These are phyloP conservation scores for Sus cebifrons DNA, from an alignment of 2,797 vertebrate genomes.

Conservation along the genomic window DNA sequence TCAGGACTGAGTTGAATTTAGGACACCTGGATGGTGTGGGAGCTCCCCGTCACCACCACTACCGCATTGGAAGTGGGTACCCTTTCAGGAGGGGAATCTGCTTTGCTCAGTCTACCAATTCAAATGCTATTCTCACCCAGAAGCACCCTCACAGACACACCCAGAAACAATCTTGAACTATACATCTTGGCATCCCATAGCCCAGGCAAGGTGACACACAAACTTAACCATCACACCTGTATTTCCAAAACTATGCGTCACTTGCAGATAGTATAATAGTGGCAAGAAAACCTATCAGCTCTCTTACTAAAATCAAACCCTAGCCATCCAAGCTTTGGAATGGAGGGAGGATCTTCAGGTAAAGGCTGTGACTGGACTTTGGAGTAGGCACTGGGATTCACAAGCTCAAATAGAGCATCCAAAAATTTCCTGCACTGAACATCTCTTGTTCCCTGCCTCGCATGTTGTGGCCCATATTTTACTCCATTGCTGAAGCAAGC, in stretches of 20 bases:
- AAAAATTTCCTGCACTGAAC: background rate
- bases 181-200: background rate
- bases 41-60: too few species aligned
- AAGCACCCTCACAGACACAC: background rate
- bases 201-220: background rate
- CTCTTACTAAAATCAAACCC: background rate
- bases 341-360: background rate
- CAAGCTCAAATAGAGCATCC: background rate
- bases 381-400: background rate
- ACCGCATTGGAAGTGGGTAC: background rate
- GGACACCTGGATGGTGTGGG: background rate
- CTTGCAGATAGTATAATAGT: background rate
- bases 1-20: background rate
- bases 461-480: background rate
- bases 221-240: background rate
- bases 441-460: background rate
- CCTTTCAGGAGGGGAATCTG: background rate
- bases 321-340: background rate
- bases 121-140: background rate
- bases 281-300: background rate
- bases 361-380: background rate
- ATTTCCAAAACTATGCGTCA: slow-evolving; percentile 42
- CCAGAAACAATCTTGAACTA: background rate
- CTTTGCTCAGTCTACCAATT: too few species aligned
- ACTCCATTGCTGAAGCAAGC: background rate